A percentile compares a stretch with the other conserved stretches of the same genome.
Evolutionary conservation across 2,797 vertebrate species (phyloP).

Genomic region (Sebastes kiyomatsui): DNA sequence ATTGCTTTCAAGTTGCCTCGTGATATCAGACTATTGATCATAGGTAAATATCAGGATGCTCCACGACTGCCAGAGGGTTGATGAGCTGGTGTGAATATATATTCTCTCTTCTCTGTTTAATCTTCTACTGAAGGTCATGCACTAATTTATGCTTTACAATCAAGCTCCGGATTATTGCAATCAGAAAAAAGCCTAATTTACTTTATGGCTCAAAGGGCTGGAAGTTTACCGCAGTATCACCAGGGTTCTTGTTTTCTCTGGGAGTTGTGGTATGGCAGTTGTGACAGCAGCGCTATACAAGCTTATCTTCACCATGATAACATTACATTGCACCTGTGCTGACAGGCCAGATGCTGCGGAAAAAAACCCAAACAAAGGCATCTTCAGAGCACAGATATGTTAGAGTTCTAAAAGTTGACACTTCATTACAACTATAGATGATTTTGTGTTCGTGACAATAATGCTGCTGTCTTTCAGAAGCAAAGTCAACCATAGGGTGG

Average conservation of each 20-base stretch:
- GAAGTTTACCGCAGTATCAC: neutral
- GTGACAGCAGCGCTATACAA: conserved; percentile 24
- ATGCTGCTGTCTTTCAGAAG: neutral
- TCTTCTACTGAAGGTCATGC: neutral
- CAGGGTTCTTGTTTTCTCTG: neutral
- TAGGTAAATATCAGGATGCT: neutral
- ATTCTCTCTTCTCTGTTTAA: neutral
- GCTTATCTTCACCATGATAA: conserved; percentile 38
- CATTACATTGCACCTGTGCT: conserved; percentile 17
- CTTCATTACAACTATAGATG: neutral
- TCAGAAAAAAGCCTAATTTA: neutral
- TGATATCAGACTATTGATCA: neutral
- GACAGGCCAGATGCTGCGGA: conserved; percentile 48
- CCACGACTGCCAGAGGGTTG: neutral
- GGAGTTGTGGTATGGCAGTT: neutral
- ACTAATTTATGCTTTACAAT: neutral
- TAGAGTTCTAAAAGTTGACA: neutral
- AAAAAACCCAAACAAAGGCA: conserved; percentile 12
- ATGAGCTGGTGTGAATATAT: neutral
- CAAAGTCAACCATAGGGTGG: neutral
- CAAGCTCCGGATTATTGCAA: neutral
- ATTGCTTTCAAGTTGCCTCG: neutral
- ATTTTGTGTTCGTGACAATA: neutral
- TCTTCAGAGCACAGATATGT: neutral
- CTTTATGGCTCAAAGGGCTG: neutral